Evolutionary conservation across 2,888 invertebrate species (phyloP), one percentile per base, ranked within the genome.

Genomic region (Adineta ricciae): DNA sequence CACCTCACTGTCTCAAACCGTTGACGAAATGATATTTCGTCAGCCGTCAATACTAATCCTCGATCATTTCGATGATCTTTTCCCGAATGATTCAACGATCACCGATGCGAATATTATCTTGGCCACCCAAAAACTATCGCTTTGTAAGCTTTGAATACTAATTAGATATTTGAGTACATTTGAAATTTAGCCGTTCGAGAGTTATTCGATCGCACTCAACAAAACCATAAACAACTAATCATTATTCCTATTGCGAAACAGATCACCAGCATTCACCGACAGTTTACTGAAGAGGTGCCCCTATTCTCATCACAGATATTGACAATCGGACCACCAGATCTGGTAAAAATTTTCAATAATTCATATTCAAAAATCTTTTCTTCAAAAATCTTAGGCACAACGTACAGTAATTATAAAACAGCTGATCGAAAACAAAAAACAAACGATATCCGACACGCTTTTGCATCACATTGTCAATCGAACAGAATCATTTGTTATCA

Each of bases 21-120:
- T 78, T 11, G 78, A 78, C n/a, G 78, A 78, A 41, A 9, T 78
- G 24, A 24, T 41, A 24, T 78, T 78, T 78, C 78, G 78, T 41
- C 38, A 78, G n/a, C 78, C 78, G 41, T 78, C 78, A 5, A 78
- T 78, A 78, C n/a, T 78, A 41, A 78, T 78, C 41, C n/a, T 78
- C 14, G 78, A 78, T 78, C 78, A 78, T 78, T 78, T 78, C n/a
- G 78, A 78, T 41, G 78, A 78, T n/a, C 11, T 78, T 24, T 78
- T 38, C n/a, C 78, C 78, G 24, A 78, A 78, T 78, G 78, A 78
- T 24, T 41, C 78, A 41, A 41, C 41, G 24, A 41, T 78, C 9
- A 78, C 78, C 0, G 78, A 78, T 78, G 78, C 78, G 4, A 78
- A 78, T n/a, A 78, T 78, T 9, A 78, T 78, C 8, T 78, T 78